Base-by-base conservation (phyloP, 2,888 invertebrate species). In the Anaspis maculata region DNA sequence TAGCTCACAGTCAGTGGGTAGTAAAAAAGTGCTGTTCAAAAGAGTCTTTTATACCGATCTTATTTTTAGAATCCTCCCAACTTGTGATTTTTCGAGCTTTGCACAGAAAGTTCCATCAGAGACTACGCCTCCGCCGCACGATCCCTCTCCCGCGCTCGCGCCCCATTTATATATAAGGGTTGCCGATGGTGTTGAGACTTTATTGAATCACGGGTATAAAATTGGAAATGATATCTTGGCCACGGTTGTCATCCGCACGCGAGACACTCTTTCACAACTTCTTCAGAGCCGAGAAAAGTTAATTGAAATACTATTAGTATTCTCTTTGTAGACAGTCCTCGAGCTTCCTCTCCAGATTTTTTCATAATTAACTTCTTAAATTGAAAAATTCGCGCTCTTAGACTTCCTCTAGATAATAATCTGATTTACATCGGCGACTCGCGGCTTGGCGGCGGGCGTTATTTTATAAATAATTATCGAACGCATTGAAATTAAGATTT, bases 201-300 rank as follows among this genome's bases (percentile, higher is more conserved):
- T 59, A 61, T 59, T 60, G 59, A 59, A 59, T 59, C 53, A 55
- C 51, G 57, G 55, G 53, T 50, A 58, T 60, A 58, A 61, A 62
- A 61, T 62, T 59, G 62, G 58, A 61, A 59, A 57, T 59, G 60
- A 61, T 59, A 59, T 61, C 59, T 59, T 58, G 56, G 54, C 54
- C 54, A 54, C 46, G 52, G 53, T 54, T 59, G 61, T 59, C 61
- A 60, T 39, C 42, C 46, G 49, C 58, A 57, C 53, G 52, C 52
- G 48, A 55, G 56, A 56, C 58, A 59, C 59, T 59, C 56, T 57
- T 58, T 57, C 55, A 55, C 45, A 56, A 60, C 52, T 59, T 57
- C 56, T 57, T 51, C 52, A 43, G 39, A 43, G 38, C 41, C 44
- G 45, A 52, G 55, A 56, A 59, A 59, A 59, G 53, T 59, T 60